These are phyloP conservation scores for Pachydiplax longipennis DNA, from an alignment of 2,888 invertebrate genomes.

Conservation along the genomic window DNA sequence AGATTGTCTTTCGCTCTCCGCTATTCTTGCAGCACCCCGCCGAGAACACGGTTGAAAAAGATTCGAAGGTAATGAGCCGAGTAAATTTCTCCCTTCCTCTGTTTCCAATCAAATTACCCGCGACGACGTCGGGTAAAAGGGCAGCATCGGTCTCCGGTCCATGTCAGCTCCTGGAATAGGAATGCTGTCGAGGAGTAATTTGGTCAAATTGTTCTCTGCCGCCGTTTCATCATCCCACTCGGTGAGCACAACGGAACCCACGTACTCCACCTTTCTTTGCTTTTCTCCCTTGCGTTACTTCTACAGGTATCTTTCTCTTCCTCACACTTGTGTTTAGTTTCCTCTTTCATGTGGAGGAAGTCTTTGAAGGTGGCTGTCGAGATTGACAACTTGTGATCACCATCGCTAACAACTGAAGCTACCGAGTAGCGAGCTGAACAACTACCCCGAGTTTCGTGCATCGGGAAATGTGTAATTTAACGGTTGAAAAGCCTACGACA, in stretches of 20 bases:
- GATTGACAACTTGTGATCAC: too few relatives aligned
- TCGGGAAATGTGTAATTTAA: too few relatives aligned
- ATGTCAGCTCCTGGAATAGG: not conserved
- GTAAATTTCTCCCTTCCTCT: not conserved
- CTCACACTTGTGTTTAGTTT: not conserved
- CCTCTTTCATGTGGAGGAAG: not conserved
- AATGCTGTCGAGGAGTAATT: not conserved
- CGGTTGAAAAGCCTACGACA: too few relatives aligned
- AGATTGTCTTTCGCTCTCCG: not conserved
- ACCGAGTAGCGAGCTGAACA: too few relatives aligned
- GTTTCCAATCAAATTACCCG: not conserved
- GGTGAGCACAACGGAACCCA: not conserved
- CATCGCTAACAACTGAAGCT: too few relatives aligned
- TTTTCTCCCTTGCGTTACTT: not conserved
- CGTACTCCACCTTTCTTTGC: not conserved
- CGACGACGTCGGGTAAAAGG: not conserved
- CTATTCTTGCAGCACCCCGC: not conserved
- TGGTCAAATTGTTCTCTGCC: not conserved
- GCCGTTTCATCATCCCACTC: not conserved
- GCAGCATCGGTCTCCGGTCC: not conserved
- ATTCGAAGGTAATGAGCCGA: not conserved
- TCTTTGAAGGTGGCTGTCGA: not conserved
- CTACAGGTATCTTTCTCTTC: not conserved
- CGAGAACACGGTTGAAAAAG: not conserved
- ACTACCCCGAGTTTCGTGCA: too few relatives aligned